Evolutionary conservation across 1,140 invertebrate species (phyloP), one percentile per base, ranked within the genome.

Genomic region (Papilio aristodemus): DNA sequence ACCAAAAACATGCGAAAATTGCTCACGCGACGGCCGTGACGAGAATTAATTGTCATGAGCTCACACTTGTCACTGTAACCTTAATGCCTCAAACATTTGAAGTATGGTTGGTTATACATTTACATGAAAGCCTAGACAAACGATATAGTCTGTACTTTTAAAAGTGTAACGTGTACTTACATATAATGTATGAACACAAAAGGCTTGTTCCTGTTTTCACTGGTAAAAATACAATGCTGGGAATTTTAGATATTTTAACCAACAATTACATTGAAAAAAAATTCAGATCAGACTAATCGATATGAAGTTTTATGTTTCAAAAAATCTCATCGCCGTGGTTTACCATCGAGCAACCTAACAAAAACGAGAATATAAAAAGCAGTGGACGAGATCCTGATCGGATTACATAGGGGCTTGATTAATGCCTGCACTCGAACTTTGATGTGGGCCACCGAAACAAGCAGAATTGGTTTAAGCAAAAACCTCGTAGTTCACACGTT

Each of bases 1-100:
- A 17, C 36, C 59, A 62, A 62, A 62, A 19, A 62, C 36, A 27
- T 6, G 59, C 14, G 59, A 38, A 62, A 62, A 62, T 62, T 62
- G 17, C 59, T 62, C 36, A 38, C 59, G 38, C 59, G 59, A 62
- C 36, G 59, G 27, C 59, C 59, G 36, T 62, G 59, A 62, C 59
- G 38, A 62, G 59, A 62, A 62, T 62, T 62, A 62, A 62, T 62
- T 62, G 59, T 62, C 59, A 36, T 14, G 1, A 62, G 59, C 59
- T 37, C 27, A 11, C 58, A 37, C 32, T 60, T 38, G 58, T 60
- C 58, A 60, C 25, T 14, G 27, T 3, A 57, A 25, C 19, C 54
- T 57, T 57, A 57, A 19, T 32, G 32, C 22, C 27, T 25, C 22
- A 36, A 36, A 59, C 57, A 60, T 36, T 60, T 60, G 58, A 60